phyloP scores from a whole-genome alignment of 2,113 vertebrate genomes.

The human region DNA sequence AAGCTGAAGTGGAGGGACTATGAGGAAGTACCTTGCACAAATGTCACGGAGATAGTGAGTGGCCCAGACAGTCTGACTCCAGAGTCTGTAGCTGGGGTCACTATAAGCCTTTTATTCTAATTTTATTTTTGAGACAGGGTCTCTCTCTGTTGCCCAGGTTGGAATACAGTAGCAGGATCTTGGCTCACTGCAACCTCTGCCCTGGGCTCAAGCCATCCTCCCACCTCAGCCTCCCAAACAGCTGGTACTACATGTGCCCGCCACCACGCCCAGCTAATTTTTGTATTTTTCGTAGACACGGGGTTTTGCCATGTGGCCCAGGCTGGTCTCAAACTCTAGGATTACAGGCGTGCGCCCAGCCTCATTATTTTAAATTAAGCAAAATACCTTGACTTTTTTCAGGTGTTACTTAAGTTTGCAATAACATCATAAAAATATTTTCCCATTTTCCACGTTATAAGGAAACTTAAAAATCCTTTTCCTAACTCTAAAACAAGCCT shows the following conservation, averaged over 20 bases:
- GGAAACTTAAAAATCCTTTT: neutral
- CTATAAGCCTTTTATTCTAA: neutral
- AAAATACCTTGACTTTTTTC: neutral
- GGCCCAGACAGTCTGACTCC: neutral
- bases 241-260: too few relatives aligned
- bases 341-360: too few relatives aligned
- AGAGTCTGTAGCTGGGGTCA: neutral
- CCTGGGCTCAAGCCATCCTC: too few relatives aligned
- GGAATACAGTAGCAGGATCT: too few relatives aligned
- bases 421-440: neutral
- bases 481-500: neutral
- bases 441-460: neutral
- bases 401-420: neutral
- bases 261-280: too few relatives aligned
- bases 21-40: neutral
- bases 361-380: constrained; percentile 25
- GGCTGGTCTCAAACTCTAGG: too few relatives aligned
- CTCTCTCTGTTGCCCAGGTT: too few relatives aligned
- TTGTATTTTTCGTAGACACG: too few relatives aligned
- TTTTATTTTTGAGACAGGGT: neutral
- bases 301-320: too few relatives aligned
- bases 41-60: neutral
- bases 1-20: neutral
- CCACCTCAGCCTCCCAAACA: too few relatives aligned
- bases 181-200: too few relatives aligned